A percentile compares a stretch with the other conserved stretches of the same genome.
These are phyloP conservation scores for Drosophila quadrilineata DNA, from an alignment of 1,140 invertebrate genomes.

Conservation along the genomic window DNA sequence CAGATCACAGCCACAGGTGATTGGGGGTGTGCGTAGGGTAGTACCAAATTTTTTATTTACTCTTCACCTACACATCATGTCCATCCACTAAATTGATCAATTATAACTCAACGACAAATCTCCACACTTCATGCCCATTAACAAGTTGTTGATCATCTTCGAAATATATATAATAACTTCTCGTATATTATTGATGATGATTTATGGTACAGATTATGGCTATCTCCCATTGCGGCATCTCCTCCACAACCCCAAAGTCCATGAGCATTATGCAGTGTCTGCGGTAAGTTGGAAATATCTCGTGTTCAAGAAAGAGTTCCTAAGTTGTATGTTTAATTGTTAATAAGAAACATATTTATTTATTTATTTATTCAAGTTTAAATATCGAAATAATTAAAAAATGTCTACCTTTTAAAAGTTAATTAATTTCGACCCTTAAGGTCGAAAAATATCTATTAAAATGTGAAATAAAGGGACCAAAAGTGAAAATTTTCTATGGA, in stretches of 20 bases:
- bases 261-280: conserved; percentile 87
- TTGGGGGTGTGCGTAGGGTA: conserved; percentile 82
- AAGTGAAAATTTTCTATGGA: too few species aligned
- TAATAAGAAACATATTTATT: too few species aligned
- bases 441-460: too few species aligned
- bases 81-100: conserved; percentile 2
- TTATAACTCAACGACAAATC: not conserved
- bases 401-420: too few species aligned
- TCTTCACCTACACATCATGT: conserved; percentile 9
- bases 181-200: not conserved
- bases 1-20: conserved; percentile 82
- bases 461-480: too few species aligned
- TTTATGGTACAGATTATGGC: conserved; percentile 82
- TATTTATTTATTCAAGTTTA: too few species aligned
- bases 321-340: too few species aligned
- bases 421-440: too few species aligned
- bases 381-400: too few species aligned
- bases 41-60: conserved; percentile 75
- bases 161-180: not conserved
- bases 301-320: too few species aligned
- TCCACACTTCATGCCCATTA: conserved; percentile 18
- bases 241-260: conserved; percentile 81
- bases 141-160: not conserved
- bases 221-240: conserved; percentile 85
- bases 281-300: conserved; percentile 82